These are phyloP conservation scores for Phalera bucephala DNA, from an alignment of 2,888 invertebrate genomes.

Conservation along the genomic window DNA sequence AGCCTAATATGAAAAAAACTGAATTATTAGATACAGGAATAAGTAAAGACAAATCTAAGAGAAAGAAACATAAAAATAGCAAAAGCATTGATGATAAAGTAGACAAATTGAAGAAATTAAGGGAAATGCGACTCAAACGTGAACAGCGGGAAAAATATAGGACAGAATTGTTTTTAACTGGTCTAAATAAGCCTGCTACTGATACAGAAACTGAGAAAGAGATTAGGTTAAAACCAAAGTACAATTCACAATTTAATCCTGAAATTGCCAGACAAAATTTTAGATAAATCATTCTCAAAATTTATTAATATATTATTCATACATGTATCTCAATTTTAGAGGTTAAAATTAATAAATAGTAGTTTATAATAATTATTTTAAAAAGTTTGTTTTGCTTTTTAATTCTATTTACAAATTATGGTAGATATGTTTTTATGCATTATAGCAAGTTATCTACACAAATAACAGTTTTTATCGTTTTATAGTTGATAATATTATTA, in stretches of 20 bases:
- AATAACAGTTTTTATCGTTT: too few species aligned
- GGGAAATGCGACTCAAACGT: constrained; percentile 90
- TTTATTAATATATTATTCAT: too few species aligned
- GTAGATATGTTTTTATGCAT: too few species aligned
- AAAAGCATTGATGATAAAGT: constrained; percentile 46
- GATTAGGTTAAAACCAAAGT: constrained; percentile 86
- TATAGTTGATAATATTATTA: too few species aligned
- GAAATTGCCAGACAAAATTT: constrained; percentile 92
- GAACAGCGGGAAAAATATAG: constrained; percentile 90
- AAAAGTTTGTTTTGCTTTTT: too few species aligned
- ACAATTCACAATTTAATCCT: constrained; percentile 98
- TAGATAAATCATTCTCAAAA: constrained; percentile 42
- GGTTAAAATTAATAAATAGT: too few species aligned
- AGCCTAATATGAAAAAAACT: constrained; percentile 2
- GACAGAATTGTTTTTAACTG: constrained; percentile 88
- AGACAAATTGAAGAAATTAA: constrained; percentile 84
- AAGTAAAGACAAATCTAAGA: constrained; percentile 28
- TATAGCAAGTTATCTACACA: too few species aligned
- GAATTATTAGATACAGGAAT: constrained; percentile 7
- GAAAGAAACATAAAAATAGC: constrained; percentile 26
- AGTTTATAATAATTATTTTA: too few species aligned
- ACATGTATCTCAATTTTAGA: too few species aligned
- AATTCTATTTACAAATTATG: too few species aligned
- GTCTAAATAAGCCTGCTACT: constrained; percentile 68
- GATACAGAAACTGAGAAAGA: constrained; percentile 29